A percentile compares a stretch with the other conserved stretches of the same genome.
These are phyloP conservation scores for Macrosoma leucophasiata DNA, from an alignment of 2,888 invertebrate genomes.

Conservation along the genomic window DNA sequence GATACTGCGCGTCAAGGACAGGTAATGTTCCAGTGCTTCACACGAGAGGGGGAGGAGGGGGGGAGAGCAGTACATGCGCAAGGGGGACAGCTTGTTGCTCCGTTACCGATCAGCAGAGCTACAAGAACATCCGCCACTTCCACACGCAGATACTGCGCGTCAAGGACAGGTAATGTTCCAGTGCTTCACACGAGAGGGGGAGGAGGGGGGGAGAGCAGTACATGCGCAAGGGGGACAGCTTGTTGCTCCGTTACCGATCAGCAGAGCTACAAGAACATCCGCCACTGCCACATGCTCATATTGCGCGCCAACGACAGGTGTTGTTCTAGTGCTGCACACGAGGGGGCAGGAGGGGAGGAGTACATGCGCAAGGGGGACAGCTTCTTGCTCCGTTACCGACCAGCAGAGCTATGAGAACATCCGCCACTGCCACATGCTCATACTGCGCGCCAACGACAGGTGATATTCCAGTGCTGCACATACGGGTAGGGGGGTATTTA, in stretches of 20 bases:
- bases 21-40: conserved; percentile 35
- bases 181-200: conserved; percentile 22
- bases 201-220: conserved; percentile 94
- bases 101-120: conserved; percentile 93
- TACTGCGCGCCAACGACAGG: not conserved
- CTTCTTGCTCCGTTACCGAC: too few species aligned
- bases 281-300: conserved; percentile 49
- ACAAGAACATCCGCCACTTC: conserved; percentile 90
- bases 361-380: conserved; percentile 95
- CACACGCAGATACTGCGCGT: conserved; percentile 46
- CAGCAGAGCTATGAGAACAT: too few species aligned
- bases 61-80: conserved; percentile 92
- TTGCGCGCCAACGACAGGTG: not conserved
- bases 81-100: conserved; percentile 96
- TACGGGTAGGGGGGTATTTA: too few species aligned
- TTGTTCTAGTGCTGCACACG: conserved; percentile 2
- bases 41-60: conserved; percentile 80
- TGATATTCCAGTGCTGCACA: not conserved
- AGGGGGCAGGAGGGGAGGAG: conserved; percentile 84
- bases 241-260: too few species aligned
- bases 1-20: conserved; percentile 89
- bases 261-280: too few species aligned
- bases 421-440: too few species aligned
- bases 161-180: not conserved
- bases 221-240: conserved; percentile 94